A percentile compares a stretch with the other conserved stretches of the same genome.
phyloP scores from a whole-genome alignment of 2,888 invertebrate species.

The Cremastinae sp. region DNA sequence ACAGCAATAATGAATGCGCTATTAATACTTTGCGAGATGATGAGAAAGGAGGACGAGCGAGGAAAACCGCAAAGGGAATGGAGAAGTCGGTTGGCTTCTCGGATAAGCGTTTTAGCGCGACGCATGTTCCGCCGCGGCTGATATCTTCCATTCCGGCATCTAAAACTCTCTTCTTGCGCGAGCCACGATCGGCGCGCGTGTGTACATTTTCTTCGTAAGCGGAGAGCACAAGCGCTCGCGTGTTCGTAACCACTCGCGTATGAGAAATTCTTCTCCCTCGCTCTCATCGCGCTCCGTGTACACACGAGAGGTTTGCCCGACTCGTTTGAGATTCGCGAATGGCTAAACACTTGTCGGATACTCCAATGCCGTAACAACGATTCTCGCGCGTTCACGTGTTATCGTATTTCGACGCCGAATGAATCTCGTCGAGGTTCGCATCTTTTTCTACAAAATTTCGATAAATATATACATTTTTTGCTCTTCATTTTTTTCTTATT shows the following conservation, averaged over 20 bases:
- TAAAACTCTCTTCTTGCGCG: slow-evolving; percentile 41
- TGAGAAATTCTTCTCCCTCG: slow-evolving; percentile 33
- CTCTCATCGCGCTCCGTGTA: slow-evolving; percentile 8
- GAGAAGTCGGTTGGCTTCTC: slow-evolving; percentile 46
- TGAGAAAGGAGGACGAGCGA: slow-evolving; percentile 59
- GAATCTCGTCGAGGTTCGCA: slow-evolving; percentile 9
- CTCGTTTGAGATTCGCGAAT: slow-evolving; percentile 44
- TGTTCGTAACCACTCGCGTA: slow-evolving; percentile 48
- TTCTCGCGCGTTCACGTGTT: slow-evolving; percentile 3
- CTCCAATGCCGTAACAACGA: slow-evolving; percentile 12
- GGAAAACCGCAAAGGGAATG: slow-evolving; percentile 51
- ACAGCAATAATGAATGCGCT: slow-evolving; percentile 78
- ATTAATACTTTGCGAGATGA: slow-evolving; percentile 74
- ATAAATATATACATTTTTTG: slow-evolving; percentile 74
- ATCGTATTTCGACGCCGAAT: slow-evolving; percentile 23
- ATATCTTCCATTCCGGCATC: slow-evolving; percentile 37
- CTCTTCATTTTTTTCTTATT: too few species aligned
- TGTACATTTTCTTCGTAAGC: slow-evolving; percentile 36
- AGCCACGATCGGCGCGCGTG: slow-evolving; percentile 14
- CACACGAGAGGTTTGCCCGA: slow-evolving; percentile 40
- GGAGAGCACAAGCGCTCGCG: slow-evolving; percentile 54
- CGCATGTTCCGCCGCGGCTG: slow-evolving; percentile 30
- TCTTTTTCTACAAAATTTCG: slow-evolving; percentile 68
- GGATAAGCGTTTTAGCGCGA: slow-evolving; percentile 38
- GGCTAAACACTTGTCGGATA: slow-evolving; percentile 50